phyloP scores from a whole-genome alignment of 2,113 vertebrate genomes.

The Anser brachyrhynchus region DNA sequence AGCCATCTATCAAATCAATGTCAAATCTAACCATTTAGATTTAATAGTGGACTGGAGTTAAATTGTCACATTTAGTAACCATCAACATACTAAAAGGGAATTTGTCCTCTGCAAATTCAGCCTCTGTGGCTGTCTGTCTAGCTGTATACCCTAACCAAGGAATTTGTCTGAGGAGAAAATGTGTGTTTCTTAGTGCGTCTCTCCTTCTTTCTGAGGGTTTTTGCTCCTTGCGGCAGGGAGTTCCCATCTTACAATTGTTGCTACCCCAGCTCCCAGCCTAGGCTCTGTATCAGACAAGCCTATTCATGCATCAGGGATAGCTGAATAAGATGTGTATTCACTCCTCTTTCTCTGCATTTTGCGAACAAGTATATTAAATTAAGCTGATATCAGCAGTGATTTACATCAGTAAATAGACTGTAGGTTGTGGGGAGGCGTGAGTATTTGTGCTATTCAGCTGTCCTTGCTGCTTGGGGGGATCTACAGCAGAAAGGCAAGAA shows the following conservation, averaged over 20 bases:
- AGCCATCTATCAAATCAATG: neutral
- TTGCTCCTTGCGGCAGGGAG: neutral
- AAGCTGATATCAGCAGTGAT: slow-evolving; percentile 1
- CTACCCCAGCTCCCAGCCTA: neutral
- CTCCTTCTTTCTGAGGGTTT: neutral
- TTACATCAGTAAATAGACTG: neutral
- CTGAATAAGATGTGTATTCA: neutral
- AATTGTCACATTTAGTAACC: neutral
- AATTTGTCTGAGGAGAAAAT: neutral
- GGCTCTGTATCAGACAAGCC: neutral
- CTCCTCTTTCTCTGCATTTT: neutral
- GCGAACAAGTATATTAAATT: neutral
- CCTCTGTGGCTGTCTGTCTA: neutral
- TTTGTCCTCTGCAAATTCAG: neutral
- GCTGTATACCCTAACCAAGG: neutral
- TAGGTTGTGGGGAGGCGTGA: neutral
- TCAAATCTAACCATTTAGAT: neutral
- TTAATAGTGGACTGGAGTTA: neutral
- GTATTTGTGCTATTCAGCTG: neutral
- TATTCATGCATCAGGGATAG: neutral
- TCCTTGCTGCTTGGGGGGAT: neutral
- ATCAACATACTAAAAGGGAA: neutral
- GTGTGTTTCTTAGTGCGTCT: neutral
- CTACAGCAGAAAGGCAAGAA: slow-evolving; percentile 22
- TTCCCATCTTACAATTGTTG: neutral